Conservation (phyloP, 2,797 vertebrate species). For the Bradypodion ventrale region DNA sequence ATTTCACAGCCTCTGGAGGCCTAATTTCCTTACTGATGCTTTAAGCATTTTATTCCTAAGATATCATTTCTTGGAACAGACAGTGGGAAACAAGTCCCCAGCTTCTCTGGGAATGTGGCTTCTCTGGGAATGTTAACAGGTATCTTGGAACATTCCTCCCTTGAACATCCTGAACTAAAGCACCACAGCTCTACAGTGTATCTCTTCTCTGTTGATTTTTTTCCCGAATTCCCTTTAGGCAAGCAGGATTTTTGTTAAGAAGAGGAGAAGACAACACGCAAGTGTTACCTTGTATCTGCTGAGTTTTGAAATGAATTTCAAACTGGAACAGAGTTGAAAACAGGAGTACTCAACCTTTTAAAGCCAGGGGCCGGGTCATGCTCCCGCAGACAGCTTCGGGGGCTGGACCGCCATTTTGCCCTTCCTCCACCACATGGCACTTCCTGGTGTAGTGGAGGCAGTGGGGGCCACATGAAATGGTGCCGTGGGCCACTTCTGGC, state of each 20-base stretch:
- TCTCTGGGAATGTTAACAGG: not conserved
- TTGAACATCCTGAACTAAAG: not conserved
- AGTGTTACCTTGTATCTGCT: slow-evolving; percentile 20
- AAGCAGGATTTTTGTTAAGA: not conserved
- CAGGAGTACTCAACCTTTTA: no score
- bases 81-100: not conserved
- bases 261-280: not conserved
- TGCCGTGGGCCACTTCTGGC: no score
- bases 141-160: not conserved
- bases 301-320: slow-evolving; percentile 37
- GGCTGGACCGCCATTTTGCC: no score
- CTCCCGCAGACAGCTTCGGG: no score
- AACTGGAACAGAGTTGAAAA: slow-evolving; percentile 48
- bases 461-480: no score
- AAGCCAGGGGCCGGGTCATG: no score
- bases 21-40: no score
- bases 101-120: not conserved
- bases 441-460: no score
- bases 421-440: no score
- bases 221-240: not conserved
- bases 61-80: not conserved
- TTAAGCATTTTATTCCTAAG: no score
- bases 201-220: not conserved
- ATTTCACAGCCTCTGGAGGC: no score
- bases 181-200: not conserved